Evolutionary conservation across 2,888 invertebrate species (phyloP).

Genomic region (Rhabditoides inermis): DNA sequence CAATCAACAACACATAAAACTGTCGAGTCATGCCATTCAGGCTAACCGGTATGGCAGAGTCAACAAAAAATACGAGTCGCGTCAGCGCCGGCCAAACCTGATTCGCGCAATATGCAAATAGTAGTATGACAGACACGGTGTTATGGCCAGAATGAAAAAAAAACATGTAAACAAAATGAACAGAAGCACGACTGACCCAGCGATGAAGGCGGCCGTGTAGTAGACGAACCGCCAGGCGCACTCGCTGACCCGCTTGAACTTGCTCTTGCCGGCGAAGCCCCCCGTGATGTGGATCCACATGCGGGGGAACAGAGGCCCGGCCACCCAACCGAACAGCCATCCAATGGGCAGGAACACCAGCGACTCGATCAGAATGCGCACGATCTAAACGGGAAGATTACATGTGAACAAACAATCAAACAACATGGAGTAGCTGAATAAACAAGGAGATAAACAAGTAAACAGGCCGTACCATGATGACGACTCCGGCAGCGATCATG

Average conservation of each 20-base stretch:
- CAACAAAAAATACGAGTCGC: no score
- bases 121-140: no score
- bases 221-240: constrained; percentile 44
- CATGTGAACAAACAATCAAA: background rate
- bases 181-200: constrained; percentile 37
- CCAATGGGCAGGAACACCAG: constrained; percentile 40
- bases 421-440: background rate
- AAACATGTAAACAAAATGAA: no score
- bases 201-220: constrained; percentile 31
- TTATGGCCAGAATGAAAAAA: no score
- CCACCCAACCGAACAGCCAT: constrained; percentile 29
- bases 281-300: constrained; percentile 12
- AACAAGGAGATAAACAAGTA: background rate
- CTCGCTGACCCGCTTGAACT: constrained; percentile 48
- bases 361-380: constrained; percentile 32
- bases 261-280: constrained; percentile 22
- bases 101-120: no score
- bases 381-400: constrained; percentile 8
- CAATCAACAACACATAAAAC: no score
- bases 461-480: constrained; percentile 16
- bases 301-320: constrained; percentile 5
- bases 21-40: no score
- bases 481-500: constrained; percentile 23
- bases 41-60: no score
- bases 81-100: no score